Evolutionary conservation across 2,113 vertebrate genomes (phyloP), one percentile per base, ranked within the genome.

Genomic region (Cygnus atratus): DNA sequence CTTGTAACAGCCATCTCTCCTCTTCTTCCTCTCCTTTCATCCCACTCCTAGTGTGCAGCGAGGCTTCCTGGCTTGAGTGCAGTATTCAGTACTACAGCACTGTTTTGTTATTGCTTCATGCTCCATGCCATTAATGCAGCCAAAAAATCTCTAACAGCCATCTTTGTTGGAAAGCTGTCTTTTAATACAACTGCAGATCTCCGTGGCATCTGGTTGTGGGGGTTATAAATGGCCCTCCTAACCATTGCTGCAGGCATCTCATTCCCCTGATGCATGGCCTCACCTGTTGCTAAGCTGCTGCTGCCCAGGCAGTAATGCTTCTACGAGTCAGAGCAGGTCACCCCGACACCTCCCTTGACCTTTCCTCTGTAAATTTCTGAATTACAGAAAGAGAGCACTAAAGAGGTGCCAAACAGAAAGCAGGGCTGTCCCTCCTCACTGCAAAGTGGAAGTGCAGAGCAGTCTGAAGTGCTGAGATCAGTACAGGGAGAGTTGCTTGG

Each of bases 261-360:
- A 46, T 97, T 96, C 93, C 59, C 37, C 4, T 87, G 86, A 96
- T 95, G 80, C 95, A 95, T 93, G 95, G 84, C 92, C 77, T 97
- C 92, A 96, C 97, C 96, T 97, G 96, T 98, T 97, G 80, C 97
- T 90, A 63, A 95, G 84, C 65, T 50, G 22, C 21, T 7, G 41
- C 58, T 52, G 24, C 25, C 61, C 87, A 24, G 62, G 55, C 66
- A 55, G 48, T 59, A 37, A 50, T 61, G 67, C 59, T 70, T 57
- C 39, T 55, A 25, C 66, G 54, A 90, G 43, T 43, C 91, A 75
- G 50, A 81, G n/a, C 88, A 96, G 57, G 55, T 79, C 66, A 88
- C 66, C 92, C 20, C 63, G 84, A 43, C 48, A 91, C 35, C 48
- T 95, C 46, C 63, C 78, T 25, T 50, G 5, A 6, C 59, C 71